Evolutionary conservation across 2,113 vertebrate genomes (phyloP).

Genomic region (Egretta garzetta): DNA sequence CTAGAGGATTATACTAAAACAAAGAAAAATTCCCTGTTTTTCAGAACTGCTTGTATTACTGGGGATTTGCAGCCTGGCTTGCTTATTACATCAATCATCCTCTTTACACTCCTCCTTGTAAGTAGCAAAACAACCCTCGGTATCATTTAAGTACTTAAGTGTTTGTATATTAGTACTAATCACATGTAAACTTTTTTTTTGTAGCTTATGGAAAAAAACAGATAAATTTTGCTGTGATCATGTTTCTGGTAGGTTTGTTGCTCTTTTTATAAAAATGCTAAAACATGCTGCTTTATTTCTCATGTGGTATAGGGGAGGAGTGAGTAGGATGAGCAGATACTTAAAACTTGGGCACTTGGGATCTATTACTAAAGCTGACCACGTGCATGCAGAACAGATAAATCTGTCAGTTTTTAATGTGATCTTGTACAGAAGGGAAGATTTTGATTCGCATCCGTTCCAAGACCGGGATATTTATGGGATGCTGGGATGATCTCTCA

Average conservation of each 20-base stretch:
- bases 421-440: not conserved
- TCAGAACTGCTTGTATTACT: slow-evolving; percentile 90
- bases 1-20: slow-evolving; percentile 4
- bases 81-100: slow-evolving; percentile 92
- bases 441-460: not conserved
- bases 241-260: slow-evolving; percentile 83
- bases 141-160: not conserved
- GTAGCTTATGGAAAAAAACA: slow-evolving; percentile 86
- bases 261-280: not conserved
- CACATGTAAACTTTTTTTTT: not conserved
- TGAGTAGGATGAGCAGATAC: not conserved
- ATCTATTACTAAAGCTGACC: not conserved
- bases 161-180: not conserved
- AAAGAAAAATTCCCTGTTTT: slow-evolving; percentile 33
- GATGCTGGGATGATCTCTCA: not conserved
- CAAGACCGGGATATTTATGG: not conserved
- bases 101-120: slow-evolving; percentile 90
- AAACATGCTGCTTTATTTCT: not conserved
- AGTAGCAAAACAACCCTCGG: slow-evolving; percentile 59
- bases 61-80: slow-evolving; percentile 89
- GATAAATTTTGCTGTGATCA: slow-evolving; percentile 79
- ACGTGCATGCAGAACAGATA: not conserved
- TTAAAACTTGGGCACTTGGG: not conserved
- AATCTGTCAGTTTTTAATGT: not conserved
- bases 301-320: not conserved